A percentile compares a stretch with the other conserved stretches of the same genome.
phyloP scores from a whole-genome alignment of 2,888 invertebrate species.

The Omphaloscelis lunosa region DNA sequence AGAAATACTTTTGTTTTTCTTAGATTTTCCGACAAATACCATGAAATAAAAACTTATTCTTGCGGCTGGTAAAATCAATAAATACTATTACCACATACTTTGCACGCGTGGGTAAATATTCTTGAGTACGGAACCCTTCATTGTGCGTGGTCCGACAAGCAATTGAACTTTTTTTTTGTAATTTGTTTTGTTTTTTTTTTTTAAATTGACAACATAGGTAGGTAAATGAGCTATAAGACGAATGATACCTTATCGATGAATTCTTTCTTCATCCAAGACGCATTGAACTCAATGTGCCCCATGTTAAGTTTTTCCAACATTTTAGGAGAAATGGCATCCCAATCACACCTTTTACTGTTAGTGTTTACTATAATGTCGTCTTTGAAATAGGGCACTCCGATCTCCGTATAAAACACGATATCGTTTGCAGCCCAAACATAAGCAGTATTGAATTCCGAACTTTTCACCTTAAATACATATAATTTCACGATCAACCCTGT shows the following conservation, averaged over 20 bases:
- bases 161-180: background rate
- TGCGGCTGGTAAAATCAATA: background rate
- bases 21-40: background rate
- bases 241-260: conserved; percentile 81
- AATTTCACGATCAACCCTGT: background rate
- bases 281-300: conserved; percentile 81
- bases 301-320: conserved; percentile 71
- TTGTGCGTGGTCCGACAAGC: background rate
- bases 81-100: background rate
- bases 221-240: background rate
- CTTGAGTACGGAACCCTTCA: background rate
- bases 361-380: conserved; percentile 66
- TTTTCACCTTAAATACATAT: conserved; percentile 74
- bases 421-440: conserved; percentile 84
- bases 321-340: conserved; percentile 73
- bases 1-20: background rate
- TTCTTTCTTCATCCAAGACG: conserved; percentile 84
- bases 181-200: too few species aligned
- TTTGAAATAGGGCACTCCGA: conserved; percentile 78
- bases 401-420: conserved; percentile 80
- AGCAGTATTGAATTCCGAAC: conserved; percentile 74
- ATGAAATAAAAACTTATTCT: background rate
- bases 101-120: background rate
- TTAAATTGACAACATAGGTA: background rate
- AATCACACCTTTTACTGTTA: conserved; percentile 68